Evolutionary conservation across 2,888 invertebrate species (phyloP).

Genomic region (Phengaris alcon): DNA sequence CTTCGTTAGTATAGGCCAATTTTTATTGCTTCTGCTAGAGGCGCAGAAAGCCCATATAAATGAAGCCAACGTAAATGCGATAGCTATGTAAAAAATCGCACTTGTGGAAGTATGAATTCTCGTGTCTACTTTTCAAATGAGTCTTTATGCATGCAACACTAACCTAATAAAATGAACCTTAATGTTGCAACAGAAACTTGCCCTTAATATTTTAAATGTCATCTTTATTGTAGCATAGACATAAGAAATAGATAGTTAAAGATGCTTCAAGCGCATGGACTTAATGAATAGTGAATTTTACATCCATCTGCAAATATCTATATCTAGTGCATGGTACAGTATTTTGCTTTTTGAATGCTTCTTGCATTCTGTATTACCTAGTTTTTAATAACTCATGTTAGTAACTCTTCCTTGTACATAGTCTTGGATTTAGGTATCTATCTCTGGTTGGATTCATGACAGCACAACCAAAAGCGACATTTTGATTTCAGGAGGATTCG

Average conservation of each 20-base stretch:
- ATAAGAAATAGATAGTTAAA: neutral
- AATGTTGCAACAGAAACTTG: neutral
- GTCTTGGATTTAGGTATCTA: constrained; percentile 52
- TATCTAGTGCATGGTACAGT: constrained; percentile 58
- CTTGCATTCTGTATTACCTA: neutral
- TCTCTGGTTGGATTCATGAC: constrained; percentile 55
- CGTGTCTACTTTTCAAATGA: neutral
- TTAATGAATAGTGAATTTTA: constrained; percentile 60
- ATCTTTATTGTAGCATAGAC: neutral
- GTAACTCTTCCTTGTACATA: neutral
- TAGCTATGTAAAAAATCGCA: neutral
- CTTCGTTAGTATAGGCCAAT: too few relatives aligned
- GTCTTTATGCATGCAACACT: neutral
- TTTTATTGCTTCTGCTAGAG: too few relatives aligned
- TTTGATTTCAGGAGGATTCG: constrained; percentile 78
- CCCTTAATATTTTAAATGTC: neutral
- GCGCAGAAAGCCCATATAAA: too few relatives aligned
- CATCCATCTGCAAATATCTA: constrained; percentile 63
- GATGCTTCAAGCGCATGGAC: constrained; percentile 33
- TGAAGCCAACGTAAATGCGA: neutral
- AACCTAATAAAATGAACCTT: neutral
- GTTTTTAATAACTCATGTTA: neutral
- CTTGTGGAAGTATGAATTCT: neutral
- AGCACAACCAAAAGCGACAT: constrained; percentile 63
- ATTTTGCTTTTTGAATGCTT: constrained; percentile 50